Evolutionary conservation across 2,113 vertebrate species (phyloP).

Genomic region (Menidia beryllina): DNA sequence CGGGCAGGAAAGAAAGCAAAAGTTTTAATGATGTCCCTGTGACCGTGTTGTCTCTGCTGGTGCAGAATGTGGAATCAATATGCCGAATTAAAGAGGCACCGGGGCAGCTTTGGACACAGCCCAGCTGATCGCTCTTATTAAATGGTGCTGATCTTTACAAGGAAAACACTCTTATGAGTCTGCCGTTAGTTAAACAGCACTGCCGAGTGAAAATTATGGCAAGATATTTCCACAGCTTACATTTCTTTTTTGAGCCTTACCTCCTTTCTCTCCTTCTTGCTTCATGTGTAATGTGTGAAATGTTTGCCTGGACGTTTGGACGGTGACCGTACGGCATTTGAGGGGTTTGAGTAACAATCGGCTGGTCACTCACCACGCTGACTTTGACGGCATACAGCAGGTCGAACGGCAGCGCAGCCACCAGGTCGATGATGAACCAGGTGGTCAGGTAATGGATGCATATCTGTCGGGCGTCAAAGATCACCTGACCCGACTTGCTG

Average conservation of each 20-base stretch:
- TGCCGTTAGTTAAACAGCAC: slow-evolving; percentile 4
- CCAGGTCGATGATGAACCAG: slow-evolving; percentile 98
- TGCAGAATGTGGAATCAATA: slow-evolving; percentile 59
- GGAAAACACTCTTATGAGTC: slow-evolving; percentile 9
- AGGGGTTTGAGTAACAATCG: neutral
- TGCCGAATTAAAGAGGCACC: slow-evolving; percentile 33
- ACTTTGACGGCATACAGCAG: slow-evolving; percentile 97
- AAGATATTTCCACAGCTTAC: neutral
- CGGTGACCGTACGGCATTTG: neutral
- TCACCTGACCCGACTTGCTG: slow-evolving; percentile 98
- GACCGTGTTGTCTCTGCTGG: slow-evolving; percentile 37
- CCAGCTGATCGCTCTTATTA: slow-evolving; percentile 23
- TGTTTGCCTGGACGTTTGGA: neutral
- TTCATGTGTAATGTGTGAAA: too few relatives aligned
- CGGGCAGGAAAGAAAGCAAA: slow-evolving; percentile 38
- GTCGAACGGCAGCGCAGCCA: slow-evolving; percentile 96
- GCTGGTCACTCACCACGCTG: slow-evolving; percentile 91
- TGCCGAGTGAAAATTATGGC: neutral
- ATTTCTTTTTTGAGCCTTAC: neutral
- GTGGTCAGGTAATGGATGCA: slow-evolving; percentile 98
- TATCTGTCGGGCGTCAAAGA: slow-evolving; percentile 97
- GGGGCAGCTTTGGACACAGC: slow-evolving; percentile 36
- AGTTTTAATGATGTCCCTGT: slow-evolving; percentile 59
- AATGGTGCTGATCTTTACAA: slow-evolving; percentile 26
- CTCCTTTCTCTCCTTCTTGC: neutral